Base-by-base conservation (phyloP, 2,797 vertebrate genomes). In the Falco novaeseelandiae region DNA sequence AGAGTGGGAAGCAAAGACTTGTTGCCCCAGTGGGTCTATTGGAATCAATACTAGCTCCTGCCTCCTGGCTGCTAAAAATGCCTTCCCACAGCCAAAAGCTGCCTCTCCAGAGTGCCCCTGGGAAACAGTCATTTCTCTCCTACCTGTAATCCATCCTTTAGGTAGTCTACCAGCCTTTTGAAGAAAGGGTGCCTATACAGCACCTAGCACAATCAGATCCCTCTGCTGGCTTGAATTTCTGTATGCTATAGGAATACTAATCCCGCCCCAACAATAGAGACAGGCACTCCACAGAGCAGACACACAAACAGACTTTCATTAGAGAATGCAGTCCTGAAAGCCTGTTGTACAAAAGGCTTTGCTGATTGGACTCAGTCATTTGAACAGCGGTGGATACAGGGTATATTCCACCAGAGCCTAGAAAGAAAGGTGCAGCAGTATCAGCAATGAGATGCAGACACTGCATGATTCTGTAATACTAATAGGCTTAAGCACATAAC, bases 301-400 rank as follows among this genome's bases (percentile, higher is more conserved):
- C 89, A 94, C 89, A 96, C 95, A 97, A 96, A 96, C 82, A 93
- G 95, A 96, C 82, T 94, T 96, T 95, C 87, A 96, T 90, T 72
- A 94, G 80, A 91, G 87, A 95, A 97, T 94, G 83, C 85, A 84
- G 72, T 79, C 51, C 93, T 18, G 4, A 95, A 96, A 96, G 93
- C 96, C 85, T 73, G 38, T 89, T 91, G 84, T 66, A 96, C 96
- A 97, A 97, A 97, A 93, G 94, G 87, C 83, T 96, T 95, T 96
- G 96, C 93, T 97, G 95, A 95, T 95, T 82, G 85, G 85, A 90
- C 93, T 96, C 65, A 90, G 95, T 89, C 57, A 87, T 95, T 93
- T 94, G 88, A 96, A 78, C 67, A 76, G 78, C 12, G 26, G 76
- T 89, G 87, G 84, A 72, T 76, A 69, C 20, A 20, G 74, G 13